Percentiles rank a stretch among this genome's conserved stretches.
These are phyloP conservation scores for Coptodon rendalli DNA, from an alignment of 2,113 vertebrate genomes.

Conservation along the genomic window DNA sequence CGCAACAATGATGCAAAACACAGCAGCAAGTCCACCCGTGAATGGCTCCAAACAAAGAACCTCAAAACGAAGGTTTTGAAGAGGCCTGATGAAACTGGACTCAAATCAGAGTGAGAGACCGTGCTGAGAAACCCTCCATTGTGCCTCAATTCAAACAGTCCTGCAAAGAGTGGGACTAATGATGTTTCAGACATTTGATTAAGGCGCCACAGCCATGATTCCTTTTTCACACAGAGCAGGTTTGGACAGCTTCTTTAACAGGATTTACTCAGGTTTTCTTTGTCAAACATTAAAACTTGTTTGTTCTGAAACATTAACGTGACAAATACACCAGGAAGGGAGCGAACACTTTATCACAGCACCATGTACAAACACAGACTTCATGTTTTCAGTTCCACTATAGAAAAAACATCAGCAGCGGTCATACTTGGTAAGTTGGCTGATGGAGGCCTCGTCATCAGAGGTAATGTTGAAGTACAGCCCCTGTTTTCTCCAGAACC, in stretches of 20 bases:
- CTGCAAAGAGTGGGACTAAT: background rate
- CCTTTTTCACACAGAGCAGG: background rate
- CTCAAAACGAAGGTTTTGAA: background rate
- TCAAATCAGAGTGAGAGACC: background rate
- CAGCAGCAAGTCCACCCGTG: background rate
- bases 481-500: constrained; percentile 69
- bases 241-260: background rate
- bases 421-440: constrained; percentile 79
- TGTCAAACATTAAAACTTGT: background rate
- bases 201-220: background rate
- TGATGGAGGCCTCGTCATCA: constrained; percentile 72
- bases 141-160: background rate
- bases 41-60: background rate
- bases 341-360: background rate
- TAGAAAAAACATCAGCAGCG: background rate
- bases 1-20: background rate
- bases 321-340: background rate
- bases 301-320: background rate
- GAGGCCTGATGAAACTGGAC: background rate
- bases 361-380: background rate
- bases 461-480: constrained; percentile 71
- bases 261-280: background rate
- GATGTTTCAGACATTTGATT: background rate
- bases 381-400: background rate
- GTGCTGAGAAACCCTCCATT: background rate